Conservation (phyloP, 2,888 invertebrate genomes). For the Drosophila quinaria region DNA sequence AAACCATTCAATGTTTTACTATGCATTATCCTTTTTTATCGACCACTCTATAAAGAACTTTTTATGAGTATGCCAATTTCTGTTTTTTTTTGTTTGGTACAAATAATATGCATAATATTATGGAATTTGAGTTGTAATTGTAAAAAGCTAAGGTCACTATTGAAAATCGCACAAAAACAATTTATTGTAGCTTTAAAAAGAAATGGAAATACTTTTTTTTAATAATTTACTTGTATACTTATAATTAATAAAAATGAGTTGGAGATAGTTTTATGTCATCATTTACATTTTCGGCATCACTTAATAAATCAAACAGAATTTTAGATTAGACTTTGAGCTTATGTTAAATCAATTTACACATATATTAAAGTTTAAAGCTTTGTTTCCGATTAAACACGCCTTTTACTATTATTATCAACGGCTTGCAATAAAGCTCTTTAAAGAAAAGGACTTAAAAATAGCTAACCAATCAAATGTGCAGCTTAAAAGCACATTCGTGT, state of each 20-base stretch:
- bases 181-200: not conserved
- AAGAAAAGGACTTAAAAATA: not conserved
- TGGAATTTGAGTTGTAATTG: not conserved
- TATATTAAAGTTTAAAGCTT: not conserved
- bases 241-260: not conserved
- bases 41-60: slow-evolving; percentile 12
- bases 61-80: not conserved
- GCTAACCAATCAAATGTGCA: not conserved
- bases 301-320: no score
- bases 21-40: slow-evolving; percentile 46
- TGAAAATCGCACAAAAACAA: slow-evolving; percentile 19
- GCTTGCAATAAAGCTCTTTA: not conserved
- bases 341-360: no score
- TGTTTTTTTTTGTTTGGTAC: not conserved
- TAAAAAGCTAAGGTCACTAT: slow-evolving; percentile 11
- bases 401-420: not conserved
- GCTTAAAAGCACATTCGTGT: not conserved
- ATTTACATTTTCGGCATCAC: no score
- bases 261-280: not conserved
- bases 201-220: not conserved
- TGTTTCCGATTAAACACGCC: not conserved
- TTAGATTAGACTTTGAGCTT: no score
- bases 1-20: slow-evolving; percentile 64
- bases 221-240: no score
- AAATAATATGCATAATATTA: slow-evolving; percentile 3